These are phyloP conservation scores for Eciton burchellii DNA, from an alignment of 1,140 invertebrate genomes.

Conservation along the genomic window DNA sequence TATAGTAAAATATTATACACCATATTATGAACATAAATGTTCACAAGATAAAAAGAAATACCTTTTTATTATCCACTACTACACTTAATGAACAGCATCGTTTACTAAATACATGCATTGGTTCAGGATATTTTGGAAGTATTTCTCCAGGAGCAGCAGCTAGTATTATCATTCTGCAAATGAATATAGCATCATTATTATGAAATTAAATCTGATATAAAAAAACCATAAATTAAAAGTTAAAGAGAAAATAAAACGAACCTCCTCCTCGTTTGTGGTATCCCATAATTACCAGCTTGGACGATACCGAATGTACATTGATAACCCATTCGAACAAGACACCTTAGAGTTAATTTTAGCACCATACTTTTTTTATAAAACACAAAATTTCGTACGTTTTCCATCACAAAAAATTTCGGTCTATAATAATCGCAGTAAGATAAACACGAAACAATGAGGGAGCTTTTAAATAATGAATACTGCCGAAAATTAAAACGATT, in stretches of 20 bases:
- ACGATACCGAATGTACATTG: constrained; percentile 95
- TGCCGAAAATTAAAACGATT: constrained; percentile 95
- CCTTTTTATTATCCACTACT: constrained; percentile 90
- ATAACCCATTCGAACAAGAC: constrained; percentile 94
- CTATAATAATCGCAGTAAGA: constrained; percentile 95
- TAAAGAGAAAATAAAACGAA: constrained; percentile 68
- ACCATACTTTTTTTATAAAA: constrained; percentile 93
- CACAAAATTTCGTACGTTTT: constrained; percentile 96
- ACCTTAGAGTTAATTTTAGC: constrained; percentile 92
- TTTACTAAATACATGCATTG: constrained; percentile 92
- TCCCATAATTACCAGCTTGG: constrained; percentile 95
- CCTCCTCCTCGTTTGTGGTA: constrained; percentile 93
- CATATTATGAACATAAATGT: constrained; percentile 3
- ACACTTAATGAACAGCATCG: constrained; percentile 90
- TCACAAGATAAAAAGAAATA: constrained; percentile 43
- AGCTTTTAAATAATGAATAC: constrained; percentile 96
- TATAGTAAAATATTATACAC: constrained; percentile 14
- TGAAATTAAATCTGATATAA: constrained; percentile 13
- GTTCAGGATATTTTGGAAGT: constrained; percentile 93
- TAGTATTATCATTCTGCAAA: constrained; percentile 90
- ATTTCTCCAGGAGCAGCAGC: constrained; percentile 93
- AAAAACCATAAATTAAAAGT: too few relatives aligned
- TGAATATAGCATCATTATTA: not conserved
- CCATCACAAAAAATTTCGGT: constrained; percentile 93
- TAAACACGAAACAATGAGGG: constrained; percentile 93